These are phyloP conservation scores for Passer montanus DNA, from an alignment of 2,113 vertebrate species.

Conservation along the genomic window DNA sequence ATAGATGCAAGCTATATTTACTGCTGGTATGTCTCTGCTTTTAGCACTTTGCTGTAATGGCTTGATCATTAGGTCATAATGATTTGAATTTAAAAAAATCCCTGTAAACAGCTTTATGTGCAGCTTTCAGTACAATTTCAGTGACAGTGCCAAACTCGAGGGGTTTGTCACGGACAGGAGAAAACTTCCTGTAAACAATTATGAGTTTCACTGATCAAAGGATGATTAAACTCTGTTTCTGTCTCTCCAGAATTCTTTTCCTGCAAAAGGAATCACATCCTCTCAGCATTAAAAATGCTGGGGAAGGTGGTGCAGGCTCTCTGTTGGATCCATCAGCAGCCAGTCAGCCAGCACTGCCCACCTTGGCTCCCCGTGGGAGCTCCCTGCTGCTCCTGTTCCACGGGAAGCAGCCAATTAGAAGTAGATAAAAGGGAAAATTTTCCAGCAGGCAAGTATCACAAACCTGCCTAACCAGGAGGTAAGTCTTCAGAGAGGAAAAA, in stretches of 20 bases:
- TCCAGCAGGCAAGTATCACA: neutral
- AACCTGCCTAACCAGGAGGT: neutral
- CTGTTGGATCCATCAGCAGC: neutral
- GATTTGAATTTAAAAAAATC: conserved; percentile 2
- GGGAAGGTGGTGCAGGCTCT: neutral
- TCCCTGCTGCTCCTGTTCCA: neutral
- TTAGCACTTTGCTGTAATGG: conserved; percentile 34
- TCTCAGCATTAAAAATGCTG: neutral
- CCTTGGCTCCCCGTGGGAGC: neutral
- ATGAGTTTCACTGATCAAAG: neutral
- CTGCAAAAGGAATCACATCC: neutral
- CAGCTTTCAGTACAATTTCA: neutral
- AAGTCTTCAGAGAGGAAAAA: neutral
- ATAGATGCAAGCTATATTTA: conserved; percentile 3
- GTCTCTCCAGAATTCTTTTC: neutral
- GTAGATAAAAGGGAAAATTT: conserved; percentile 4
- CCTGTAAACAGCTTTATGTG: neutral
- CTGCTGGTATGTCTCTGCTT: neutral
- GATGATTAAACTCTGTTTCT: neutral
- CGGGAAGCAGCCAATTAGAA: conserved; percentile 20
- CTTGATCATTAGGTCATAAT: conserved; percentile 51
- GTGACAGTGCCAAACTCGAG: neutral
- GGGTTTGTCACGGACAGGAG: neutral
- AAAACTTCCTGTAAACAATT: neutral
- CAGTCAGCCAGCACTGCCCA: neutral